Base-by-base conservation (phyloP, 2,113 vertebrate species). In the Notarius lentiginosus region DNA sequence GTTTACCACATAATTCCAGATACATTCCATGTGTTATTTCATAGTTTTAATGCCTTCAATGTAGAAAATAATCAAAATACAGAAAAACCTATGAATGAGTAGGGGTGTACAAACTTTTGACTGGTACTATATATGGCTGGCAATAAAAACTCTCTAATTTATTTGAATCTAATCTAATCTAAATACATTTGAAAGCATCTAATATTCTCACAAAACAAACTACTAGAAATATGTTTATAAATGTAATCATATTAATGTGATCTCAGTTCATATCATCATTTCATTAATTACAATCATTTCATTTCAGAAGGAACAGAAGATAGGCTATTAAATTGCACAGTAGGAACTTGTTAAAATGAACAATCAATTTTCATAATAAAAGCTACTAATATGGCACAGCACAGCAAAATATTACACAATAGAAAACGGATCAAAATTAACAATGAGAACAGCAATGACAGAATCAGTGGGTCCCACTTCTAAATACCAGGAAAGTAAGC, bases 181-280 rank as follows among this genome's bases (percentile, higher is more conserved):
- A 75, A 49, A 75, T 24, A 22, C 41, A 75, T 24, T 20, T 75
- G 7, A 76, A 12, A 24, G 9, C 14, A 2, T 79, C 47, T 14
- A 14, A 53, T 18, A 30, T 17, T 27, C 24, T 27, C 30, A 58
- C 15, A 58, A 8, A 27, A 10, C 15, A 17, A 79, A 18, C 2
- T 27, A 15, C 58, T 30, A 79, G 9, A 51, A 58, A 18, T 56
- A 20, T 56, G 14, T 20, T 79, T 79, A 79, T 56, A 58, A 79
- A 55, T 79, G 53, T 79, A 58, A 79, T 30, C 27, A 27, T 58
- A 79, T 56, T 79, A 79, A 79, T 58, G 53, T 58, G 58, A 17
- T 30, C n/a, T 79, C 27, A 79, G n/a, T 79, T 79, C 76, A 79
- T 49, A 77, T 77, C 53, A 79, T 79, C 7, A 27, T 79, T 27